phyloP scores from a whole-genome alignment of 2,113 vertebrate genomes.

The Hydrochoerus hydrochaeris region DNA sequence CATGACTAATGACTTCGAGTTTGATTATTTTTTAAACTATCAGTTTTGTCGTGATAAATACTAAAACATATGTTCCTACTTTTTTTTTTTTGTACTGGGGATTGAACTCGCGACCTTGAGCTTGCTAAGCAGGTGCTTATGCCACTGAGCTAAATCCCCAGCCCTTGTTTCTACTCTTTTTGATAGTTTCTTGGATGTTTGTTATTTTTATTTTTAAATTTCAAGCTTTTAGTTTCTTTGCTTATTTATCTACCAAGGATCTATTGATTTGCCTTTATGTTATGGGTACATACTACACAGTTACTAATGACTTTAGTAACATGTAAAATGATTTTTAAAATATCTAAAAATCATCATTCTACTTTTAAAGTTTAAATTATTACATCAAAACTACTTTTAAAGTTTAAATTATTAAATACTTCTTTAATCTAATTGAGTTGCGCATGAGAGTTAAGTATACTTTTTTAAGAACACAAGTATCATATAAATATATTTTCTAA shows the following conservation, averaged over 20 bases:
- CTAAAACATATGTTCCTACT: background rate
- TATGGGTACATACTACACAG: background rate
- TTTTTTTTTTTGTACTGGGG: no score
- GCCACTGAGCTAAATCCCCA: no score
- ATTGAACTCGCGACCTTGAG: no score
- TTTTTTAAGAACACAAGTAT: conserved; percentile 54
- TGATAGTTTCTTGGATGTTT: background rate
- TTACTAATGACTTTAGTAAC: background rate
- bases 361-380: conserved; percentile 43
- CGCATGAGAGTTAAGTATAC: conserved; percentile 56
- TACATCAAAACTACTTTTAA: conserved; percentile 48
- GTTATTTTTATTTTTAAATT: conserved; percentile 47
- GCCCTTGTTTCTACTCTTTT: conserved; percentile 48
- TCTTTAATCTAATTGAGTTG: background rate
- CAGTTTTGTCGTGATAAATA: background rate
- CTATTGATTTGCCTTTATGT: background rate
- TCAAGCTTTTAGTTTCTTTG: background rate
- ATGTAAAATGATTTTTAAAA: conserved; percentile 5
- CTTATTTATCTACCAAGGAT: background rate
- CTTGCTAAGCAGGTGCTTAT: no score
- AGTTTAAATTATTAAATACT: conserved; percentile 47
- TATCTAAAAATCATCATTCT: conserved; percentile 47
- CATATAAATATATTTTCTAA: conserved; percentile 28
- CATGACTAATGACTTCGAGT: background rate
- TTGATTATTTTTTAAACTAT: background rate